These are phyloP conservation scores for Champsocephalus gunnari DNA, from an alignment of 2,797 vertebrate genomes.

Conservation along the genomic window DNA sequence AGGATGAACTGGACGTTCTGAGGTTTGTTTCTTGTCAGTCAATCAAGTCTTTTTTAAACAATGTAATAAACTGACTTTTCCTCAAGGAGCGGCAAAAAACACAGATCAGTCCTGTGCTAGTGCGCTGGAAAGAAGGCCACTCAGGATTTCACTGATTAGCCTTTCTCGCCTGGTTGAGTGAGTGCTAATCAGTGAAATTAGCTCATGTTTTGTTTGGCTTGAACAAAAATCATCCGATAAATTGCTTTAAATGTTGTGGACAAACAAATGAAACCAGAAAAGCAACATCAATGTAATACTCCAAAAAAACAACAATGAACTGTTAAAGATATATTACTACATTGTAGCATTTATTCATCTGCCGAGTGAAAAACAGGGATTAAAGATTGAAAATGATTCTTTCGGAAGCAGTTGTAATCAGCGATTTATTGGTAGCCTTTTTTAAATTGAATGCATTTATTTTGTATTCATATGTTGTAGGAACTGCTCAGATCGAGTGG, in stretches of 20 bases:
- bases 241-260: neutral
- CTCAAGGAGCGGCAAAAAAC: too few relatives aligned
- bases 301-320: neutral
- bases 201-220: slow-evolving; percentile 9
- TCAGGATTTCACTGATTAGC: slow-evolving; percentile 3
- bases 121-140: neutral
- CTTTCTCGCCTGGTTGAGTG: too few relatives aligned
- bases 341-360: neutral
- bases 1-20: slow-evolving; percentile 96
- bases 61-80: neutral
- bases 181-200: neutral
- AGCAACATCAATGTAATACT: neutral
- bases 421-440: neutral
- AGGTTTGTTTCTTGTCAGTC: slow-evolving; percentile 79
- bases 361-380: neutral
- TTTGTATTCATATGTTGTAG: slow-evolving; percentile 65
- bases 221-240: neutral
- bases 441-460: neutral
- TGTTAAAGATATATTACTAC: too few relatives aligned
- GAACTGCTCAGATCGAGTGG: slow-evolving; percentile 92
- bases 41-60: neutral
- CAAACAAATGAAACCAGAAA: neutral
- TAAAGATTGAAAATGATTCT: neutral
- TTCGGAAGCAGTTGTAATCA: neutral
- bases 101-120: too few relatives aligned